Evolutionary conservation across 2,797 vertebrate species (phyloP).

Genomic region (Hoplostethus mediterraneus): DNA sequence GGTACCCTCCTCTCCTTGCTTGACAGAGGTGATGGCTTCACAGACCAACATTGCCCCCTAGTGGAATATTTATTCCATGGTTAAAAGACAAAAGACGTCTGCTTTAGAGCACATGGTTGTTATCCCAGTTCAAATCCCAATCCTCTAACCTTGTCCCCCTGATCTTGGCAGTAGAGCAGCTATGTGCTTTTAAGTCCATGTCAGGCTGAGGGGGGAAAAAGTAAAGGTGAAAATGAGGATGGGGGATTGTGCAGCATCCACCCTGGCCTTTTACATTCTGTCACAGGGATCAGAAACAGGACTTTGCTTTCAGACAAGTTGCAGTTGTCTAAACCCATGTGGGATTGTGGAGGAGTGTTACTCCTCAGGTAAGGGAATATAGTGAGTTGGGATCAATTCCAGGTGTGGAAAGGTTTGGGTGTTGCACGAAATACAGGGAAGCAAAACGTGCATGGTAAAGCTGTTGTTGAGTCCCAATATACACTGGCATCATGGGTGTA

Average conservation of each 20-base stretch:
- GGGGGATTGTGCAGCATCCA: background rate
- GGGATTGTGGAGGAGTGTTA: constrained; percentile 1
- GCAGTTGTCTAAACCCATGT: constrained; percentile 1
- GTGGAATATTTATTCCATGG: constrained; percentile 37
- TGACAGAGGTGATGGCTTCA: constrained; percentile 3
- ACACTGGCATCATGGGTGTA: no score
- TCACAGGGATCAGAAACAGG: constrained; percentile 22
- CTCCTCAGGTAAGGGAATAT: background rate
- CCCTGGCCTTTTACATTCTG: background rate
- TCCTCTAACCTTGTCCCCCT: constrained; percentile 41
- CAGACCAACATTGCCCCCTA: constrained; percentile 79
- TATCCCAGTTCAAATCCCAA: constrained; percentile 41
- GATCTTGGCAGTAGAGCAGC: constrained; percentile 33
- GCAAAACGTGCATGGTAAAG: no score
- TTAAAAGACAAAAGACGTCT: background rate
- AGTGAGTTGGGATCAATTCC: background rate
- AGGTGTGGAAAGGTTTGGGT: background rate
- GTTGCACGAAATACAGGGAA: no score
- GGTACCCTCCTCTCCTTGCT: constrained; percentile 32
- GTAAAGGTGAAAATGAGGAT: constrained; percentile 18
- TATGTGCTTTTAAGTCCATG: constrained; percentile 37
- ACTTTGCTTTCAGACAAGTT: constrained; percentile 19
- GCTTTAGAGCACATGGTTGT: constrained; percentile 21
- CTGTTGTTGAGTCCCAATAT: no score
- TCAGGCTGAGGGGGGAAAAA: constrained; percentile 28